Evolutionary conservation across 1,140 invertebrate genomes (phyloP).

Genomic region (Diorhabda sublineata): DNA sequence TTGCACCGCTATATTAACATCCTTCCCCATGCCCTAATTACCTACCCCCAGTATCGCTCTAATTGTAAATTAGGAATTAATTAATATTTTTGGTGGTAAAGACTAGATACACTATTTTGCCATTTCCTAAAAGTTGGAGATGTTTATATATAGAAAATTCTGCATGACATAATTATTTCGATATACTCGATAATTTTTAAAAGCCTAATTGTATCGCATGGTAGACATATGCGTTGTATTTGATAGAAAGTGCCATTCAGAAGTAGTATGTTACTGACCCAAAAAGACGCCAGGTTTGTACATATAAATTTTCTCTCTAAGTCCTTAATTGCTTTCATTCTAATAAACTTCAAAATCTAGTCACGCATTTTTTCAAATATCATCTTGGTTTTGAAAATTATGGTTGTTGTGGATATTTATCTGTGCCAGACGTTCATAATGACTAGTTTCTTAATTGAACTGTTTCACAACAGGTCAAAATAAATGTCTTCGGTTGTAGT

Average conservation of each 20-base stretch:
- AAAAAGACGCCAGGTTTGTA: slow-evolving; percentile 41
- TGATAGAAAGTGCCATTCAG: slow-evolving; percentile 43
- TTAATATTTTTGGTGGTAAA: slow-evolving; percentile 28
- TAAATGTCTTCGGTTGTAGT: too few relatives aligned
- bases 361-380: too few relatives aligned
- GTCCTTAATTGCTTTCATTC: background rate
- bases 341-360: too few relatives aligned
- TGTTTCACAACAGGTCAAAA: too few relatives aligned
- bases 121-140: slow-evolving; percentile 6
- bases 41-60: slow-evolving; percentile 12
- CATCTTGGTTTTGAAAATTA: too few relatives aligned
- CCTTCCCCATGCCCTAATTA: slow-evolving; percentile 26
- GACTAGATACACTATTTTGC: slow-evolving; percentile 25
- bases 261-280: slow-evolving; percentile 45
- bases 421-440: too few relatives aligned
- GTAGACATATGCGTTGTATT: slow-evolving; percentile 43
- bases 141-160: slow-evolving; percentile 11
- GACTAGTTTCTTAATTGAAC: too few relatives aligned
- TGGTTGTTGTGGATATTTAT: too few relatives aligned
- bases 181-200: slow-evolving; percentile 25
- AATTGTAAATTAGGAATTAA: background rate
- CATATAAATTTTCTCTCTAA: background rate
- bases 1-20: slow-evolving; percentile 37
- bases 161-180: slow-evolving; percentile 15
- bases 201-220: slow-evolving; percentile 42